A percentile compares a stretch with the other conserved stretches of the same genome.
Conservation (phyloP, 2,797 vertebrate genomes). For the Phrynocephalus guinanensis region DNA sequence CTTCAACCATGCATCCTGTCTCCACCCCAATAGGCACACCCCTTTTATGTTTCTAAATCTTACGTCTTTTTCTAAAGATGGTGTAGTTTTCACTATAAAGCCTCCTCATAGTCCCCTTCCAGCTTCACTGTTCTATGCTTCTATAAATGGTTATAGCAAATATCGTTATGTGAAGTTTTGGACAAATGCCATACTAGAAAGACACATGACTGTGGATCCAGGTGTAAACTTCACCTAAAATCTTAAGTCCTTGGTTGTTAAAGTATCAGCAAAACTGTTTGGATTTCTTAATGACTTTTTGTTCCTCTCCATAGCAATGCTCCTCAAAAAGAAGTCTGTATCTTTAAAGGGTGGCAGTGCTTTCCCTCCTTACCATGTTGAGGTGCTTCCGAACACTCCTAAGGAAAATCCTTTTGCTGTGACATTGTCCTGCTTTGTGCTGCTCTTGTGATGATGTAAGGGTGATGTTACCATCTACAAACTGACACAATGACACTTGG, state of each 20-base stretch:
- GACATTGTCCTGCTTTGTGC: neutral
- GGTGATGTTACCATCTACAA: neutral
- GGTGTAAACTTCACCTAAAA: neutral
- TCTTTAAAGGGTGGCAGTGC: neutral
- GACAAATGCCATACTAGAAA: neutral
- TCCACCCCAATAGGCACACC: too few species aligned
- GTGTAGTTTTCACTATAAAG: neutral
- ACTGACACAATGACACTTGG: neutral
- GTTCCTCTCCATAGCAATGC: neutral
- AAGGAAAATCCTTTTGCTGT: neutral
- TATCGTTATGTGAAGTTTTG: neutral
- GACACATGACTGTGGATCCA: neutral
- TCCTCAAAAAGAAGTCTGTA: neutral
- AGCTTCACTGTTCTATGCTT: too few species aligned
- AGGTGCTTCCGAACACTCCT: neutral
- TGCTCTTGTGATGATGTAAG: neutral
- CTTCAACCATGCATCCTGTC: too few species aligned
- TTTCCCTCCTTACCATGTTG: neutral
- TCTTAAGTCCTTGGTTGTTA: conserved; percentile 1
- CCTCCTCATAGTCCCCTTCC: too few species aligned
- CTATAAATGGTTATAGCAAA: too few species aligned
- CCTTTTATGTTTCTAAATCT: too few species aligned
- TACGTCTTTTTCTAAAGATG: too few species aligned
- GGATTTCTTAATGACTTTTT: neutral
- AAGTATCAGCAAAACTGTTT: neutral